Conservation (phyloP, 2,113 vertebrate genomes). For the Gopherus flavomarginatus region DNA sequence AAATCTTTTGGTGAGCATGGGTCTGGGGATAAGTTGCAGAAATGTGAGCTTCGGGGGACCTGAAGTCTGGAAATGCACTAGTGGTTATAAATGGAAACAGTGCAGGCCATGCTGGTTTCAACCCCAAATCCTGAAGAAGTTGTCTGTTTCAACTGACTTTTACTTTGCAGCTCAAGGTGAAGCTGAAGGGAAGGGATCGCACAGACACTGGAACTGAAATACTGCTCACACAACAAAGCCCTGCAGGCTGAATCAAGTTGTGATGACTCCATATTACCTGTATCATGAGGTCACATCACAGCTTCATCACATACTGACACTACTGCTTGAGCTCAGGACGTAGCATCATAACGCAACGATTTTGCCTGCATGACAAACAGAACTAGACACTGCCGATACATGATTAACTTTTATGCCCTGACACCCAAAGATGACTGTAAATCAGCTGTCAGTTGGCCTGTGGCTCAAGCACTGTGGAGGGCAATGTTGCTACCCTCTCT, state of each 20-base stretch:
- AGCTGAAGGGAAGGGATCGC: not conserved
- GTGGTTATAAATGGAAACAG: not conserved
- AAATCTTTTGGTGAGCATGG: not conserved
- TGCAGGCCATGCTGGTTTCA: not conserved
- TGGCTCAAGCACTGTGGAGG: not conserved
- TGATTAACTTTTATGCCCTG: not conserved
- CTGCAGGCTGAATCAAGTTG: not conserved
- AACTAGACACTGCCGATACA: not conserved
- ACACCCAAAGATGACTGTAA: not conserved
- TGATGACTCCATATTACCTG: not conserved
- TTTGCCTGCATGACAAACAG: not conserved
- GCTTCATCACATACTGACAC: not conserved
- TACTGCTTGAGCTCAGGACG: not conserved
- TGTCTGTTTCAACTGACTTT: not conserved
- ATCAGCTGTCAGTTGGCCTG: not conserved
- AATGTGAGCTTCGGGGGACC: not conserved
- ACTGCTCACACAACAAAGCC: not conserved
- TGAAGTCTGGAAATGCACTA: not conserved
- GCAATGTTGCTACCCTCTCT: not conserved
- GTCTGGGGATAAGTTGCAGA: not conserved
- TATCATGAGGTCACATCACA: not conserved
- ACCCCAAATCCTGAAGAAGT: accelerated
- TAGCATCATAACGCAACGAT: not conserved
- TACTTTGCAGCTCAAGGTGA: not conserved
- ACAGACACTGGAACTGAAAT: not conserved